Evolutionary conservation across 2,888 invertebrate species (phyloP).

Genomic region (Caenorhabditis zanzibari): DNA sequence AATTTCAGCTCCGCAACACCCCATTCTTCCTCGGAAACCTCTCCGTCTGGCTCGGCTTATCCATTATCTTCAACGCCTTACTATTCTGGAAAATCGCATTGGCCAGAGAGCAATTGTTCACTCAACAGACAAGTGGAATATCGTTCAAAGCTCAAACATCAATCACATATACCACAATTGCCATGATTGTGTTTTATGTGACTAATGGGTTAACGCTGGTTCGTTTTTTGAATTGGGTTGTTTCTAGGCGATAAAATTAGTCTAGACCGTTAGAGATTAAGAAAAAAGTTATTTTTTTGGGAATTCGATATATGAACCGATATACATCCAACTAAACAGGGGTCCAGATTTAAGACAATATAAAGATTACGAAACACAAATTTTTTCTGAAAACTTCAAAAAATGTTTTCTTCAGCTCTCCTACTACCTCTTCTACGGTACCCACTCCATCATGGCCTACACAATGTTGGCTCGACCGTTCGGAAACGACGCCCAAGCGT

Average conservation of each 20-base stretch:
- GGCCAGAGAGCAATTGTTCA: conserved; percentile 17
- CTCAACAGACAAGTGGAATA: conserved; percentile 14
- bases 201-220: conserved; percentile 29
- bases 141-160: conserved; percentile 23
- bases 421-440: conserved; percentile 23
- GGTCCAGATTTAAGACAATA: no score
- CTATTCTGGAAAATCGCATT: conserved; percentile 24
- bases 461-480: conserved; percentile 22
- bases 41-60: conserved; percentile 27
- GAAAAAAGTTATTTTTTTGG: no score
- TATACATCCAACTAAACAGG: no score
- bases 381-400: no score
- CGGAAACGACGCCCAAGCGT: conserved; percentile 27
- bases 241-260: no score
- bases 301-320: no score
- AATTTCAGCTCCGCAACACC: conserved; percentile 37
- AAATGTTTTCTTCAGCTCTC: conserved; percentile 22
- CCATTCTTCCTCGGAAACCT: conserved; percentile 48
- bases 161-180: conserved; percentile 38
- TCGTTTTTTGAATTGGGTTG: no score
- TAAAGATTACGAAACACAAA: no score
- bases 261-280: no score
- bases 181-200: conserved; percentile 39
- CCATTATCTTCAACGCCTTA: conserved; percentile 3
- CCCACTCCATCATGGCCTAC: conserved; percentile 19